phyloP scores from a whole-genome alignment of 2,888 invertebrate species.

The Smittia aterrima region DNA sequence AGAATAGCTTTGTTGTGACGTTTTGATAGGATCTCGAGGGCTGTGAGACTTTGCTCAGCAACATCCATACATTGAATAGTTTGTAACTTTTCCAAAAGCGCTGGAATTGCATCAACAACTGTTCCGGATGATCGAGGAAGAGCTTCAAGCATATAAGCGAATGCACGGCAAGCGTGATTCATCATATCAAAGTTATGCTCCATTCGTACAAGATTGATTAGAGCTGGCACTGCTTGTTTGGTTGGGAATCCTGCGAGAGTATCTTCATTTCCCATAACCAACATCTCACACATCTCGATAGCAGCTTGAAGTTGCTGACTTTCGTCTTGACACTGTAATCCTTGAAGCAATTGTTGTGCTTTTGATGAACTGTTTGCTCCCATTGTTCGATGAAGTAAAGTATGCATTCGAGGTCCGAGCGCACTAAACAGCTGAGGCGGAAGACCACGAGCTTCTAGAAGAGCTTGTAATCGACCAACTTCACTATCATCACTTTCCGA shows the following conservation, averaged over 20 bases:
- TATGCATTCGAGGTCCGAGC: slow-evolving; percentile 94
- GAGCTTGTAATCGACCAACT: slow-evolving; percentile 90
- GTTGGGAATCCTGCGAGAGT: slow-evolving; percentile 97
- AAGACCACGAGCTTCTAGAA: slow-evolving; percentile 89
- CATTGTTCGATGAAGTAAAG: slow-evolving; percentile 90
- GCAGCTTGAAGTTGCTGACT: slow-evolving; percentile 95
- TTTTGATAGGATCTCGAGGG: slow-evolving; percentile 93
- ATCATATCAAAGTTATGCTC: slow-evolving; percentile 99
- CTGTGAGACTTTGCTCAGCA: slow-evolving; percentile 96
- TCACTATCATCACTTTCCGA: slow-evolving; percentile 89
- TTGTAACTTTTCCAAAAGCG: slow-evolving; percentile 94
- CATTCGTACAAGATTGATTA: slow-evolving; percentile 88
- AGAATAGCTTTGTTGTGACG: slow-evolving; percentile 95
- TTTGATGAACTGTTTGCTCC: slow-evolving; percentile 83
- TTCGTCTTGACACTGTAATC: slow-evolving; percentile 91
- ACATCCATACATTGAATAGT: slow-evolving; percentile 99
- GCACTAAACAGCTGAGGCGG: slow-evolving; percentile 97
- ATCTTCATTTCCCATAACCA: slow-evolving; percentile 99
- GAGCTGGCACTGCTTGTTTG: slow-evolving; percentile 93
- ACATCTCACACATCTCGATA: slow-evolving; percentile 96
- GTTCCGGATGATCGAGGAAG: slow-evolving; percentile 93
- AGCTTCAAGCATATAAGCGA: slow-evolving; percentile 99
- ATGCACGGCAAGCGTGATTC: slow-evolving; percentile 97
- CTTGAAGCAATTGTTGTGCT: slow-evolving; percentile 89
- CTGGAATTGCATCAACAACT: slow-evolving; percentile 95